A percentile compares a stretch with the other conserved stretches of the same genome.
phyloP scores from a whole-genome alignment of 2,797 vertebrate species.

The Molossus alvarezi region DNA sequence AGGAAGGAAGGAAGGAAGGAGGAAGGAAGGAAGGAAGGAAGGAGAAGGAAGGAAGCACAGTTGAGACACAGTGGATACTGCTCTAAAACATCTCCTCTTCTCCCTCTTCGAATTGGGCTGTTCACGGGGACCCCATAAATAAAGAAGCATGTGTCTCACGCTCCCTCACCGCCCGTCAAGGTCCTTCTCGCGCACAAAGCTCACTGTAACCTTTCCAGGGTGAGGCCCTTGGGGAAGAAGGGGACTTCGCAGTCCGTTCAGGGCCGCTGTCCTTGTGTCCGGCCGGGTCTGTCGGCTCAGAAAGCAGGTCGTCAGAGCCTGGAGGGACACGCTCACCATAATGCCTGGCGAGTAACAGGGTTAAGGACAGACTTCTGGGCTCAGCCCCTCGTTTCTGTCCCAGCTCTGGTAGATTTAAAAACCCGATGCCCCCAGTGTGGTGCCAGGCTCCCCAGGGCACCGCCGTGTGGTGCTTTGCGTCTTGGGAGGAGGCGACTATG shows the following conservation, averaged over 20 bases:
- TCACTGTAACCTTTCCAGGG: neutral
- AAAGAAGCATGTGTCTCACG: neutral
- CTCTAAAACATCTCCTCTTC: neutral
- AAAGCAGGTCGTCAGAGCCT: constrained; percentile 82
- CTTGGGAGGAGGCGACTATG: constrained; percentile 77
- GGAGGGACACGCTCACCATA: constrained; percentile 80
- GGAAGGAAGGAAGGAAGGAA: neutral
- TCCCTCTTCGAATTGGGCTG: neutral
- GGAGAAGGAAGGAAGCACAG: neutral
- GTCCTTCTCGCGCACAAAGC: neutral
- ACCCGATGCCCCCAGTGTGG: constrained; percentile 73
- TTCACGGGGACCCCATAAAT: neutral
- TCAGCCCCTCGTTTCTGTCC: constrained; percentile 82
- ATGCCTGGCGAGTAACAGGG: constrained; percentile 73
- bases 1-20: too few relatives aligned
- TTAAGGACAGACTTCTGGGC: constrained; percentile 76
- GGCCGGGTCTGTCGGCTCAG: neutral
- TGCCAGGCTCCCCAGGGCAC: constrained; percentile 63
- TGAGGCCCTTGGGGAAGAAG: constrained; percentile 68
- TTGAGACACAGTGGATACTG: neutral
- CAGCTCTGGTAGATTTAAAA: constrained; percentile 76
- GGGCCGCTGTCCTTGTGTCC: constrained; percentile 20
- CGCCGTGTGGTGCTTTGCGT: constrained; percentile 76
- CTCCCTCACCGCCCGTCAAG: neutral
- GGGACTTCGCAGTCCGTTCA: constrained; percentile 59